Percentiles rank a stretch among this genome's conserved stretches.
Evolutionary conservation across 1,140 invertebrate genomes (phyloP).

Genomic region (Heliconius nattereri): DNA sequence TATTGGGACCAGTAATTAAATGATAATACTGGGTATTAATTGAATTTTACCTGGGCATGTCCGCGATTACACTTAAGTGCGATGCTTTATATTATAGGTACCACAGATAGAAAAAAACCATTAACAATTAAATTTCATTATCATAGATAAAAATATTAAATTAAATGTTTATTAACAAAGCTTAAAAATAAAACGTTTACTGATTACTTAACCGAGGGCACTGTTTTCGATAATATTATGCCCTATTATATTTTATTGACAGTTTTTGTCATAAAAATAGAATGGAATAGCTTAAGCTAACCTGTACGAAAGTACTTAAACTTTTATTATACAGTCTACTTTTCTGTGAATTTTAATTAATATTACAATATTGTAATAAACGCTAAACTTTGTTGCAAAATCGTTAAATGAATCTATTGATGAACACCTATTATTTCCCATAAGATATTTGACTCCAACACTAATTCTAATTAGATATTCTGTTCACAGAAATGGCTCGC

Average conservation of each 20-base stretch:
- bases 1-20: constrained; percentile 80
- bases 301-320: neutral
- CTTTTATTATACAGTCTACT: constrained; percentile 1
- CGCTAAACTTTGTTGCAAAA: neutral
- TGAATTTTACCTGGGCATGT: constrained; percentile 73
- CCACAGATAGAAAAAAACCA: constrained; percentile 18
- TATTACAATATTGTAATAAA: neutral
- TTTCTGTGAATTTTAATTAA: constrained; percentile 15
- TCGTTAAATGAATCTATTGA: neutral
- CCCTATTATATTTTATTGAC: neutral
- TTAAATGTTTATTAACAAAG: too few relatives aligned
- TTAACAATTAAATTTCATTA: constrained; percentile 1
- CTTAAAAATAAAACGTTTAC: neutral
- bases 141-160: neutral
- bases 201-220: neutral
- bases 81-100: constrained; percentile 55
- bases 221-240: neutral
- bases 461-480: constrained; percentile 31
- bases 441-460: constrained; percentile 9
- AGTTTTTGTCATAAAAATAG: constrained; percentile 12
- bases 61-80: constrained; percentile 59
- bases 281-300: neutral
- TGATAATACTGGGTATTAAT: constrained; percentile 80
- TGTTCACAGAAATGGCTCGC: constrained; percentile 87
- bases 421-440: neutral